Evolutionary conservation across 1,140 invertebrate genomes (phyloP), one percentile per base, ranked within the genome.

Genomic region (Oncopeltus fasciatus): DNA sequence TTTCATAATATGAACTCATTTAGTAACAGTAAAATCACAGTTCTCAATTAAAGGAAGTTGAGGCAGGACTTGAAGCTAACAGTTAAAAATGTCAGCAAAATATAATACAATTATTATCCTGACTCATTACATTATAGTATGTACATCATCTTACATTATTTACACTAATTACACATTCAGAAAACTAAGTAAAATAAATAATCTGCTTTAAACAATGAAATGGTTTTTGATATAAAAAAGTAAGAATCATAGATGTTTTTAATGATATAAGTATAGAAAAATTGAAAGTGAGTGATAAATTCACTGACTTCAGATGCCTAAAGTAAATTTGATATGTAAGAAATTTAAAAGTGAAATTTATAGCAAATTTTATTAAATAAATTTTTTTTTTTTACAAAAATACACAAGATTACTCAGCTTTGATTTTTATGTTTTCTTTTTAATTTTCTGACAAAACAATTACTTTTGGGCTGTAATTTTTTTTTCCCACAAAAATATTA

Each of bases 11-110:
- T 43, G 46, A 62, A 62, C 47, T 49, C 59, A 49, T 61, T 64
- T 49, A 64, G 49, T 66, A 66, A 64, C 63, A 66, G 63, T 66
- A 64, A 63, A 67, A 67, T 67, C 66, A 67, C 66, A 67, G 66
- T 65, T 67, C 38, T 63, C 57, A 64, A 49, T 63, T 60, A 62
- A 59, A 60, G 61, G 60, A 63, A 53, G 49, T 53, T 44, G 62
- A 64, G 65, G 63, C 65, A 66, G 64, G 62, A 65, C 43, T 47
- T 49, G 24, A 57, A 56, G 49, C 51, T 38, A 29, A 57, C 56
- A 57, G 18, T 29, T 33, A 2, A 57, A n/a, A 57, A 57, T 57
- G 56, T n/a, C 56, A 57, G 28, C 56, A 18, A 1, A 24, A 16
- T 33, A 33, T 57, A 20, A 20, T 57, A 57, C 28, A 31, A 5